Conservation (phyloP, 2,113 vertebrate species). For the Serilophus lunatus region DNA sequence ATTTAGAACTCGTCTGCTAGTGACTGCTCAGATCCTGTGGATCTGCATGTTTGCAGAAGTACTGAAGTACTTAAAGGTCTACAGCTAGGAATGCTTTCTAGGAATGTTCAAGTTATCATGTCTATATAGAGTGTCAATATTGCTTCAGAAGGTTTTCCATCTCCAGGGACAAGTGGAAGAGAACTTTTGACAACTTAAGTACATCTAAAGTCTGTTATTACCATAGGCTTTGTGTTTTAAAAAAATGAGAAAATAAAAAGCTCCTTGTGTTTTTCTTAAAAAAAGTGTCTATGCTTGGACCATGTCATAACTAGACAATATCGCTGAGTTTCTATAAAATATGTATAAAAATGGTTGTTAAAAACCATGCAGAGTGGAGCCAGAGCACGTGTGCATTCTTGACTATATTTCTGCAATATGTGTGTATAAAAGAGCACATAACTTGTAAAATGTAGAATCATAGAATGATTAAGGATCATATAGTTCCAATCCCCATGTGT, state of each 20-base stretch:
- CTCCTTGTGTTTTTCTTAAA: neutral
- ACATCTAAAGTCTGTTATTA: neutral
- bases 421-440: neutral
- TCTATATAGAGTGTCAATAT: neutral
- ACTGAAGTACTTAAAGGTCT: neutral
- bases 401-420: neutral
- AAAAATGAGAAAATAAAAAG: neutral
- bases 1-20: neutral
- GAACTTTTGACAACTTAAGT: neutral
- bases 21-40: neutral
- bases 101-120: neutral
- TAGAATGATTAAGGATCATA: neutral
- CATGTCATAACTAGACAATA: neutral
- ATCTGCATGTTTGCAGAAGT: neutral
- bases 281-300: neutral
- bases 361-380: fast-evolving
- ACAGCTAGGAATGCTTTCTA: neutral
- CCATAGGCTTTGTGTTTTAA: neutral
- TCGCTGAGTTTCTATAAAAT: neutral
- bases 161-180: neutral
- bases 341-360: neutral
- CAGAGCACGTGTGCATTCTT: neutral
- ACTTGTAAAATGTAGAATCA: neutral
- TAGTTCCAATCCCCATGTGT: neutral
- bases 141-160: neutral